Conservation (phyloP, 2,113 vertebrate genomes). For the Arizona elegans region DNA sequence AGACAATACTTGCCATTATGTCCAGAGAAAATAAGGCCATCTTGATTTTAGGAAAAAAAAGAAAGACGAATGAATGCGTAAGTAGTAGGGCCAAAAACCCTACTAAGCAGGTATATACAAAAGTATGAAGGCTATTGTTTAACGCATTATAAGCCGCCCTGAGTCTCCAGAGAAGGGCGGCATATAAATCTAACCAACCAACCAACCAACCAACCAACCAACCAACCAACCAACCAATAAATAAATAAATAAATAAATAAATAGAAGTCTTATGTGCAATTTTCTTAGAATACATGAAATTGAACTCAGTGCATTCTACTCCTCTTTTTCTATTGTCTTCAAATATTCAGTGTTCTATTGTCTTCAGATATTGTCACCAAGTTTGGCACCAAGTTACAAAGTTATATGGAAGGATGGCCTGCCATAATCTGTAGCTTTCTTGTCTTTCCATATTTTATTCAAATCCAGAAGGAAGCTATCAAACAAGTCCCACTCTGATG, state of each 20-base stretch:
- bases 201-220: too few relatives aligned
- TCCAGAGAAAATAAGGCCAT: not conserved
- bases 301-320: not conserved
- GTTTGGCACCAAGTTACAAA: not conserved
- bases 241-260: too few relatives aligned
- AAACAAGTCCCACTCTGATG: not conserved
- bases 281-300: not conserved
- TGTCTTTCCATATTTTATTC: not conserved
- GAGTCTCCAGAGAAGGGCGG: too few relatives aligned
- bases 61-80: not conserved
- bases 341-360: not conserved
- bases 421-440: not conserved
- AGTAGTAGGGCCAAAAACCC: not conserved
- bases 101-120: too few relatives aligned
- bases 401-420: not conserved
- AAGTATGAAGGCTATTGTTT: too few relatives aligned
- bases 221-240: too few relatives aligned
- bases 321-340: not conserved
- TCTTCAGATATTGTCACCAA: not conserved
- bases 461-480: not conserved
- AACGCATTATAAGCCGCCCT: too few relatives aligned
- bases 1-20: not conserved
- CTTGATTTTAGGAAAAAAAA: not conserved
- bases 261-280: not conserved
- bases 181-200: too few relatives aligned